Base-by-base conservation (phyloP, 1,140 invertebrate species). In the Drosophila funebris region DNA sequence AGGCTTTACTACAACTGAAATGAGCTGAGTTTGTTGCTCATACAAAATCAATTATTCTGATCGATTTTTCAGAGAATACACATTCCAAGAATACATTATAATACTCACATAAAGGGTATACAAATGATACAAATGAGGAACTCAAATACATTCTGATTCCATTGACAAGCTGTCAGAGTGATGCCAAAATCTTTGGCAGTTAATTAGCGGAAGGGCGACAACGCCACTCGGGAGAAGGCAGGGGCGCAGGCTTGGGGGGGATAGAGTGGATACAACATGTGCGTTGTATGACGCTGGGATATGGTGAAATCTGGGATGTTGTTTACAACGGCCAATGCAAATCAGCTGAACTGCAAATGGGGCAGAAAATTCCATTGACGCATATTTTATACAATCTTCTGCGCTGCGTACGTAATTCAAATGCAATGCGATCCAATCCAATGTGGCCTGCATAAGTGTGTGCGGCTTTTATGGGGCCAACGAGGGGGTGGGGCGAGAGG, bases 301-400 rank as follows among this genome's bases (percentile, higher is more conserved):
- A 14, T 53, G 29, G 5, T 31, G 3, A 50, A 48, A 27, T 48
- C 22, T 53, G 36, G 39, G 37, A 39, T 27, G n/a, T 63, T 70
- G 67, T 63, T 63, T 63, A 69, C 46, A 62, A 36, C 57, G 57
- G 18, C 24, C 46, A 69, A 36, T 69, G 67, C 67, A 63, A 70
- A 70, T 70, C 22, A 70, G 41, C 16, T 29, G 24, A 70, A 70
- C 48, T 54, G 60, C 60, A 70, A 70, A 70, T 70, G 67, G 50
- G 60, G 48, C 67, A 63, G 31, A 44, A 70, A 70, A 70, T 70
- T 70, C 58, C 58, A 62, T 46, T 63, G 27, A 46, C 33, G 67
- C 67, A 70, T 70, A 70, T 70, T 70, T 69, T 62, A 69, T 62
- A 62, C 64, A 29, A 57, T 33, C 37, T 36, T 46, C 22, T n/a